Percentiles rank a stretch among this genome's conserved stretches.
Conservation (phyloP, 2,113 vertebrate genomes). For the Chiloscyllium plagiosum region DNA sequence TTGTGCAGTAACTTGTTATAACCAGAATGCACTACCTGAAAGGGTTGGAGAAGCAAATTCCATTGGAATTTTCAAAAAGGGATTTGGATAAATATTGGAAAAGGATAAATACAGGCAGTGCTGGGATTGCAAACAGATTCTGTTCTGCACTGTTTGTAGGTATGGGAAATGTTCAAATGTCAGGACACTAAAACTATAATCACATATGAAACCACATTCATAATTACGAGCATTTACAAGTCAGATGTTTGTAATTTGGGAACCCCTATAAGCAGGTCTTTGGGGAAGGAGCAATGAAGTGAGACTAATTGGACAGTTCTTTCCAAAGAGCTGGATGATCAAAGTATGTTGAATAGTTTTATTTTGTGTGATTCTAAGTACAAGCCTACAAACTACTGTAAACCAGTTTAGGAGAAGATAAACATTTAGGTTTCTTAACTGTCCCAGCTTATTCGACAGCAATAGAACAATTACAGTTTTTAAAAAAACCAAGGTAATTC, state of each 20-base stretch:
- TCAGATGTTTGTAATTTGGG: too few relatives aligned
- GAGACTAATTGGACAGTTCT: neutral
- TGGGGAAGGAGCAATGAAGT: neutral
- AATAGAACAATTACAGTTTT: neutral
- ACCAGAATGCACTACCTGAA: neutral
- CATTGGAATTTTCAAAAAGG: neutral
- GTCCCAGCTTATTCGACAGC: neutral
- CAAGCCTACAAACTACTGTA: neutral
- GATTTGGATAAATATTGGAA: neutral
- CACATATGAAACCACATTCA: too few relatives aligned
- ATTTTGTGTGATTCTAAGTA: neutral
- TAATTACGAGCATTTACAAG: too few relatives aligned
- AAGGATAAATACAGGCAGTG: neutral
- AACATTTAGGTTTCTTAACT: neutral
- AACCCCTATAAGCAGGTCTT: neutral
- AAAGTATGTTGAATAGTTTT: neutral
- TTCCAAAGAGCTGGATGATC: neutral
- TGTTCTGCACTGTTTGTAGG: too few relatives aligned
- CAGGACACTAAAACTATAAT: too few relatives aligned
- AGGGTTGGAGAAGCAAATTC: neutral
- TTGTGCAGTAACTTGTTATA: neutral
- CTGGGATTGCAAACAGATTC: too few relatives aligned
- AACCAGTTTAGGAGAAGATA: neutral
- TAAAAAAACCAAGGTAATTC: neutral
- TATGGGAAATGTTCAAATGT: too few relatives aligned